Conservation (phyloP, 2,797 vertebrate species). For the Dallia pectoralis region DNA sequence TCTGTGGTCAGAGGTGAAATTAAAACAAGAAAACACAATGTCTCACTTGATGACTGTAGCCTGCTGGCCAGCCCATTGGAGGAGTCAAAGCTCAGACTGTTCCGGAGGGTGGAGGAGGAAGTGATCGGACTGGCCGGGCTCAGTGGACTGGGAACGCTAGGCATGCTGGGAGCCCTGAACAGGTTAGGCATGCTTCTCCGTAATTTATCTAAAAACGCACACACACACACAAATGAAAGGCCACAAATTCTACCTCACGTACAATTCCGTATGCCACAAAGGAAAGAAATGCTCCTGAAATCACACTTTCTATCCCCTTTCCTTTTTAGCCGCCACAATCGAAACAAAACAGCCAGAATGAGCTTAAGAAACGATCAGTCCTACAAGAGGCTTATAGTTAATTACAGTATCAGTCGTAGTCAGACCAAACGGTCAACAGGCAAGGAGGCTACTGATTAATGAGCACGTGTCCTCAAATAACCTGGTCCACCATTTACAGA, state of each 20-base stretch:
- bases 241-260: background rate
- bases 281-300: constrained; percentile 12
- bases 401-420: constrained; percentile 18
- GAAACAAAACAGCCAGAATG: constrained; percentile 6
- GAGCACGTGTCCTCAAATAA: background rate
- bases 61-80: constrained; percentile 79
- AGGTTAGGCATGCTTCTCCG: constrained; percentile 80
- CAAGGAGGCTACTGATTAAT: background rate
- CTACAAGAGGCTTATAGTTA: constrained; percentile 55
- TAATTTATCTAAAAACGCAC: constrained; percentile 81
- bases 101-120: constrained; percentile 82
- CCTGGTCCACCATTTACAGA: background rate
- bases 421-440: background rate
- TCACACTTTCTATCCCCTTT: background rate
- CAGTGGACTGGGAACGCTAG: constrained; percentile 79
- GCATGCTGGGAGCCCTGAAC: constrained; percentile 78
- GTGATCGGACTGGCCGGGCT: constrained; percentile 60
- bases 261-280: background rate
- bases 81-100: constrained; percentile 92
- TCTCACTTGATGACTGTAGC: constrained; percentile 86
- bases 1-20: background rate
- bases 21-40: too few relatives aligned
- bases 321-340: background rate
- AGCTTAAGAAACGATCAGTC: constrained; percentile 30
- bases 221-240: background rate